These are phyloP conservation scores for Phaethornis superciliosus DNA, from an alignment of 2,113 vertebrate genomes.

Conservation along the genomic window DNA sequence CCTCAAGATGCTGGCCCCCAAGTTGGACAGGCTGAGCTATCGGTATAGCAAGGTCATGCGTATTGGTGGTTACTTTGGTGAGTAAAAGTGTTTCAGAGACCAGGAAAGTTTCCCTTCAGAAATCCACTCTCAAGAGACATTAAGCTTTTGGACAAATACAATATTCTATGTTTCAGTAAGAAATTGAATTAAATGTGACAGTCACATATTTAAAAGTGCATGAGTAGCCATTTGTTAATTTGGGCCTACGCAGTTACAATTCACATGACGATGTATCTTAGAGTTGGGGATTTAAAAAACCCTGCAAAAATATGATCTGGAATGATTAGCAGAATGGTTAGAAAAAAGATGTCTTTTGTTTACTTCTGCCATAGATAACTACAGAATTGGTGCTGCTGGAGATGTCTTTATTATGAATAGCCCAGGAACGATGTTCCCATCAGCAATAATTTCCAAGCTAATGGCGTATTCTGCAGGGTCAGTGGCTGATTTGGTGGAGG, in stretches of 20 bases:
- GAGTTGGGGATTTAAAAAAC: not conserved
- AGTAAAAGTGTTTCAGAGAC: constrained; percentile 26
- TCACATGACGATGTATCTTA: not conserved
- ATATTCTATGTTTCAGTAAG: not conserved
- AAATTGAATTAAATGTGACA: not conserved
- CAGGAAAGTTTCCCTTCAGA: not conserved
- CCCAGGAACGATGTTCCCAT: constrained; percentile 79
- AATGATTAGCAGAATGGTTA: not conserved
- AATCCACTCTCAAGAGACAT: not conserved
- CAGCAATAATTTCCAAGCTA: constrained; percentile 77
- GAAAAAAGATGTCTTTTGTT: not conserved
- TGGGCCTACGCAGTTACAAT: not conserved
- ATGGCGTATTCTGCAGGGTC: constrained; percentile 76
- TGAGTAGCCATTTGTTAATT: not conserved
- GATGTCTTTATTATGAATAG: constrained; percentile 82
- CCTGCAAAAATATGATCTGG: not conserved
- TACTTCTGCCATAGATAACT: constrained; percentile 62
- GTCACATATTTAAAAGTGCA: not conserved
- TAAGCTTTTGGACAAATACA: not conserved
- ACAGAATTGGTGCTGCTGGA: constrained; percentile 81
- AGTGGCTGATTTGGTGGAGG: constrained; percentile 83
- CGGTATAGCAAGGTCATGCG: constrained; percentile 80
- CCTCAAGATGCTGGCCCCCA: constrained; percentile 79
- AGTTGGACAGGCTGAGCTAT: constrained; percentile 72
- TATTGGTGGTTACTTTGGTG: constrained; percentile 74